A percentile compares a stretch with the other conserved stretches of the same genome.
These are phyloP conservation scores for Amphiprion clarkii DNA, from an alignment of 2,797 vertebrate genomes.

Conservation along the genomic window DNA sequence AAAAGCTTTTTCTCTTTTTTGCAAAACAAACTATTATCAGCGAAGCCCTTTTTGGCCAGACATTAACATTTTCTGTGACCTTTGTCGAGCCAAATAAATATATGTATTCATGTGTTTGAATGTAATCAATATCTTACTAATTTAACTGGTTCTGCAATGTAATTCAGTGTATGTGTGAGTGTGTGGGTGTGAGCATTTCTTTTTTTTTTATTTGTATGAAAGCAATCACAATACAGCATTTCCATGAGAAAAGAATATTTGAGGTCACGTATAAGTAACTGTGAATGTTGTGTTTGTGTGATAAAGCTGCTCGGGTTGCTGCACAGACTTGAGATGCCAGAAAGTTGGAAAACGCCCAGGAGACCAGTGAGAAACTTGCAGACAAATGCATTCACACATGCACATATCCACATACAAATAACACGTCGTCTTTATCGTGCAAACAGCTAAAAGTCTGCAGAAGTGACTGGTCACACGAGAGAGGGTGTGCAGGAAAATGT, in stretches of 20 bases:
- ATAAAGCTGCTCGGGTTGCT: slow-evolving; percentile 13
- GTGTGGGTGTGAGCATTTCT: slow-evolving; percentile 15
- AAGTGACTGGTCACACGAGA: slow-evolving; percentile 44
- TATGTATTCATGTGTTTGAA: slow-evolving; percentile 69
- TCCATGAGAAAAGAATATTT: slow-evolving; percentile 35
- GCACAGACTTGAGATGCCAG: slow-evolving; percentile 8
- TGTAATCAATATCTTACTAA: slow-evolving; percentile 56
- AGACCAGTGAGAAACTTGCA: slow-evolving; percentile 8
- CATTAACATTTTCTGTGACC: slow-evolving; percentile 59
- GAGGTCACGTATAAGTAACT: slow-evolving; percentile 3
- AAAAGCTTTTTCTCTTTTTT: slow-evolving; percentile 52
- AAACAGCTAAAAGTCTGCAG: slow-evolving; percentile 42
- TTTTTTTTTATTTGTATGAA: slow-evolving; percentile 8
- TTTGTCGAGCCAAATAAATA: slow-evolving; percentile 76
- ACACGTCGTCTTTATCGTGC: slow-evolving; percentile 19
- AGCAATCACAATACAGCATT: slow-evolving; percentile 23
- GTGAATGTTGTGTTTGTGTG: slow-evolving; percentile 13
- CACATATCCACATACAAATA: background rate
- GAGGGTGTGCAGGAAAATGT: slow-evolving; percentile 45
- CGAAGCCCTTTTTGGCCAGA: slow-evolving; percentile 48
- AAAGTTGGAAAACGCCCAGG: slow-evolving; percentile 47
- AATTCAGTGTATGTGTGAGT: background rate
- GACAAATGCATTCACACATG: background rate
- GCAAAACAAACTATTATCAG: slow-evolving; percentile 48
- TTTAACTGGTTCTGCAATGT: slow-evolving; percentile 52